Evolutionary conservation across 2,797 vertebrate genomes (phyloP).

Genomic region (Falco berigora): DNA sequence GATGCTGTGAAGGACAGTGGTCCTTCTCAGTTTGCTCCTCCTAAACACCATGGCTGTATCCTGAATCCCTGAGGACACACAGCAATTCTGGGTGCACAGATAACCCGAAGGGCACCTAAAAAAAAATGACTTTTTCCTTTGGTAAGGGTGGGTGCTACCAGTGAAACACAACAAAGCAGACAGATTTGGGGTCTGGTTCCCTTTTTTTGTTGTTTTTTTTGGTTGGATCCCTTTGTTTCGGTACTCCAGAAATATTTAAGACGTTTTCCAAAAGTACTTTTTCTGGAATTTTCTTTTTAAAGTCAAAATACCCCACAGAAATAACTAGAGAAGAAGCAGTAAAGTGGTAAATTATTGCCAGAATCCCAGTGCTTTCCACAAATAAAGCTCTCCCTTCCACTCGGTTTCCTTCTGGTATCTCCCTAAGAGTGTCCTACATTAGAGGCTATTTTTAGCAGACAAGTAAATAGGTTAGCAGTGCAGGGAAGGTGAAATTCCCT

Average conservation of each 20-base stretch:
- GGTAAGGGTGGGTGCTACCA: too few species aligned
- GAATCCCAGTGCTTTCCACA: neutral
- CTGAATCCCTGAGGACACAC: neutral
- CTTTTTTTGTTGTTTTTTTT: rapidly evolving
- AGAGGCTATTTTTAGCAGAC: constrained; percentile 25
- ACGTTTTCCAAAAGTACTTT: rapidly evolving
- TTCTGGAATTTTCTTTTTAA: too few species aligned
- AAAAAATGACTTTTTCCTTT: neutral
- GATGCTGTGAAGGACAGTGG: neutral
- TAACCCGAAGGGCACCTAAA: neutral
- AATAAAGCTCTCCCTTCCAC: neutral
- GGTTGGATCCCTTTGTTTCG: neutral
- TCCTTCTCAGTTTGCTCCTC: neutral
- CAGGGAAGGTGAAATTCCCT: constrained; percentile 25
- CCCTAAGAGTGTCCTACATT: constrained; percentile 28
- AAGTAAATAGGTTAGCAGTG: constrained; percentile 21
- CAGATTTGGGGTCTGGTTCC: neutral
- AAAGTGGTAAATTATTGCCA: neutral
- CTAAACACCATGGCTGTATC: neutral
- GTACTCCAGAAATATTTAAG: neutral
- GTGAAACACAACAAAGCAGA: neutral
- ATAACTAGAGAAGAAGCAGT: neutral
- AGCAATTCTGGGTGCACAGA: neutral
- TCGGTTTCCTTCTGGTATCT: neutral
- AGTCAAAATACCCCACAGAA: neutral